Conservation (phyloP, 2,797 vertebrate genomes). For the Gambelia wislizenii region DNA sequence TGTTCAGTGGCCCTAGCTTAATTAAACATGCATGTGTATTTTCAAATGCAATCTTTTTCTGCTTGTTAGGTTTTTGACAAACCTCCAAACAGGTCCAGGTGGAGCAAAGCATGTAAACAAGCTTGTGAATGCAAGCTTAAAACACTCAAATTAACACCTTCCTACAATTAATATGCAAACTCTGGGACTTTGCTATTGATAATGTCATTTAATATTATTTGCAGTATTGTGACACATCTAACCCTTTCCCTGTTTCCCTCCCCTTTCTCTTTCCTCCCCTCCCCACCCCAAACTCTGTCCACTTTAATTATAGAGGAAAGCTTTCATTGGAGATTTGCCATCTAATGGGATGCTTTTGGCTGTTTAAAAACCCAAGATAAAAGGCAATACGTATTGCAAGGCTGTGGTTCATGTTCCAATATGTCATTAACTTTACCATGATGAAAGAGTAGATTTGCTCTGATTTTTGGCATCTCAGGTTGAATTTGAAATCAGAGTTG, state of each 20-base stretch:
- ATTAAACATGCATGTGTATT: slow-evolving; percentile 98
- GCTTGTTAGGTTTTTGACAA: slow-evolving; percentile 95
- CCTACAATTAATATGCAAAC: slow-evolving; percentile 90
- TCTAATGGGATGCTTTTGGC: slow-evolving; percentile 67
- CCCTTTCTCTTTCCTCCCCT: too few relatives aligned
- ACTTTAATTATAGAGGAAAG: slow-evolving; percentile 78
- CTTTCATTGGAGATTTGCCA: slow-evolving; percentile 63
- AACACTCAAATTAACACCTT: slow-evolving; percentile 97
- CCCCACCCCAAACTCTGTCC: slow-evolving; percentile 63
- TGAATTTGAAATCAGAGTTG: slow-evolving; percentile 42
- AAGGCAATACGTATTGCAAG: slow-evolving; percentile 62
- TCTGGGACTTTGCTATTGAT: slow-evolving; percentile 82
- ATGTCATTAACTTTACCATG: slow-evolving; percentile 57
- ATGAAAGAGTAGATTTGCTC: slow-evolving; percentile 62
- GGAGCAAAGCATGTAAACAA: slow-evolving; percentile 94
- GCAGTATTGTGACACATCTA: slow-evolving; percentile 67
- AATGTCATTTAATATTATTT: slow-evolving; percentile 78
- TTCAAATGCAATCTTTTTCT: slow-evolving; percentile 92
- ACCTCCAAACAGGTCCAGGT: slow-evolving; percentile 96
- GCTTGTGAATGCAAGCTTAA: slow-evolving; percentile 92
- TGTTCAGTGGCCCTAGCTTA: slow-evolving; percentile 86
- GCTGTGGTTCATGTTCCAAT: slow-evolving; percentile 58
- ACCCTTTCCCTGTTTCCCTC: slow-evolving; percentile 65
- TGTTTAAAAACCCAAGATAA: slow-evolving; percentile 54
- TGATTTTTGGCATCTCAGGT: slow-evolving; percentile 56